These are phyloP conservation scores for Scatophagus argus DNA, from an alignment of 2,113 vertebrate species.

Conservation along the genomic window DNA sequence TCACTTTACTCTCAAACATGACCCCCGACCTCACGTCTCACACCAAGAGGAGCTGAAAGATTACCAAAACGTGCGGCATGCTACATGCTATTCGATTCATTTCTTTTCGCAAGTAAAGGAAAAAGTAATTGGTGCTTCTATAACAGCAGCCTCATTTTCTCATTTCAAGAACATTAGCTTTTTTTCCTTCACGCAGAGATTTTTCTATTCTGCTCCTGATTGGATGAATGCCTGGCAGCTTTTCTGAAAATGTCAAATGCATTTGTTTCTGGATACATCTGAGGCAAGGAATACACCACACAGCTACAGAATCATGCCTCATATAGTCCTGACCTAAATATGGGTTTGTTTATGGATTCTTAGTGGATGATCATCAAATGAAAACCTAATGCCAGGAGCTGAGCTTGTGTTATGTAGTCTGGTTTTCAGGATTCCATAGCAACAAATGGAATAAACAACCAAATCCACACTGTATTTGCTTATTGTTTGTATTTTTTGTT, in stretches of 20 bases:
- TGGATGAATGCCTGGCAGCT: background rate
- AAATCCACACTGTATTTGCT: background rate
- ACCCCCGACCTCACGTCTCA: conserved; percentile 52
- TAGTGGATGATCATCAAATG: background rate
- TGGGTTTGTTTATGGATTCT: background rate
- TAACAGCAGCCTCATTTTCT: background rate
- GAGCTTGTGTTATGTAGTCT: background rate
- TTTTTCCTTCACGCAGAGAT: background rate
- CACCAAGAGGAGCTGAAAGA: conserved; percentile 20
- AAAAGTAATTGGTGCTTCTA: too few species aligned
- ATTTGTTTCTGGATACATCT: background rate
- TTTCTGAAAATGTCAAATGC: background rate
- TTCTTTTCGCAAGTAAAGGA: background rate
- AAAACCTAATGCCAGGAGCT: background rate
- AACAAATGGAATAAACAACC: background rate
- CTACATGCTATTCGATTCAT: background rate
- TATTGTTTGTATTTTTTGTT: background rate
- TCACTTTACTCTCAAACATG: conserved; percentile 40
- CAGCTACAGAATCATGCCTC: background rate
- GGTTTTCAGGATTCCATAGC: background rate
- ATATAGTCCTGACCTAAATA: background rate
- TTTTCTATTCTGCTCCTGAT: background rate
- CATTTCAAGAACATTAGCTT: background rate
- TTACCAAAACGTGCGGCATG: background rate
- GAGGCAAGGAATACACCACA: background rate